Conservation (phyloP, 1,140 invertebrate species). For the Eufriesea mexicana region DNA sequence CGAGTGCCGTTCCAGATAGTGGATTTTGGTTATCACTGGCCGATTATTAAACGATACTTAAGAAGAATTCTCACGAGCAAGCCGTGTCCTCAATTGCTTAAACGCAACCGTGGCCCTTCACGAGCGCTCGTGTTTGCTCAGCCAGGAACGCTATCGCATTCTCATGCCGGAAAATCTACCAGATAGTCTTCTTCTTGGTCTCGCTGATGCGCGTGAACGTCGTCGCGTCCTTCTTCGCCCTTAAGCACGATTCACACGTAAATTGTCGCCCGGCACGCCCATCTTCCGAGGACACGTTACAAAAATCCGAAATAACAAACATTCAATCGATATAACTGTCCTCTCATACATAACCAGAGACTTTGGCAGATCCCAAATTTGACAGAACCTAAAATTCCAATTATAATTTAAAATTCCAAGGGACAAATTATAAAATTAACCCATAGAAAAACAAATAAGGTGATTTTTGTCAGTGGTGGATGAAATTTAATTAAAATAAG, state of each 20-base stretch:
- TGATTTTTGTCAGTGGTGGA: no score
- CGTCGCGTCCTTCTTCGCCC: conserved; percentile 6
- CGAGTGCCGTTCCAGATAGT: background rate
- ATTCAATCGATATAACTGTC: no score
- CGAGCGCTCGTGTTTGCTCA: conserved; percentile 58
- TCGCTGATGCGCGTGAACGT: conserved; percentile 5
- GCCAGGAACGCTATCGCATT: conserved; percentile 60
- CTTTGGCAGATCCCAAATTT: no score
- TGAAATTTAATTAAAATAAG: no score
- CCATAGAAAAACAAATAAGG: no score
- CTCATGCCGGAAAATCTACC: conserved; percentile 58
- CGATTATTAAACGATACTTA: conserved; percentile 23
- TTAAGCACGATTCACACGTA: conserved; percentile 27
- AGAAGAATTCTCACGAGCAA: conserved; percentile 25
- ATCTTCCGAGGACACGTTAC: no score
- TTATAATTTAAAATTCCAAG: no score
- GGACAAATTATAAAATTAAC: no score
- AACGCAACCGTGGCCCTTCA: conserved; percentile 49
- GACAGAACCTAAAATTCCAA: no score
- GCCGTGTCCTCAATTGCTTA: conserved; percentile 9
- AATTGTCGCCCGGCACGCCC: no score
- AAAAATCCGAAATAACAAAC: no score
- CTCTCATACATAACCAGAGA: no score
- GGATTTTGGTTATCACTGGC: background rate
- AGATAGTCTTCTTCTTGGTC: conserved; percentile 61